A percentile compares a stretch with the other conserved stretches of the same genome.
These are phyloP conservation scores for Bombus cullumanus DNA, from an alignment of 1,140 invertebrate genomes.

Conservation along the genomic window DNA sequence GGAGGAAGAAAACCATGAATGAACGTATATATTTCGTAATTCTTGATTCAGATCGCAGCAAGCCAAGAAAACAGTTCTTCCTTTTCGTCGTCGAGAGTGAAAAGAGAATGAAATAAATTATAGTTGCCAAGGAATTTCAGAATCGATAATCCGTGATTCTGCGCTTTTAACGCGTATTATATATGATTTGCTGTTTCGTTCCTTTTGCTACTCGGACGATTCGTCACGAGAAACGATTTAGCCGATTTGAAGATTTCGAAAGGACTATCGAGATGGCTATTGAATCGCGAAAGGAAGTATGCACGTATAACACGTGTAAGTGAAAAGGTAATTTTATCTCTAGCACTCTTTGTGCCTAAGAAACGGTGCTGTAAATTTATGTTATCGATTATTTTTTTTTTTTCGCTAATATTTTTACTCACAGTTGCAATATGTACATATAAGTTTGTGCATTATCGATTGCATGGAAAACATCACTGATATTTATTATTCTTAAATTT, in stretches of 20 bases:
- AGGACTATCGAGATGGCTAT: not conserved
- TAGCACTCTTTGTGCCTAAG: not conserved
- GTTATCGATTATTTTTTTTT: not conserved
- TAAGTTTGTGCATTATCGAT: too few species aligned
- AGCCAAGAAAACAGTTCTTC: not conserved
- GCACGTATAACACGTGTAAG: not conserved
- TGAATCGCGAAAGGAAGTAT: not conserved
- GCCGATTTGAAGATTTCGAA: too few species aligned
- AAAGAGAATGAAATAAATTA: not conserved
- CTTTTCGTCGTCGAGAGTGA: not conserved
- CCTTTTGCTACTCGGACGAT: not conserved
- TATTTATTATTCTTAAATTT: too few species aligned
- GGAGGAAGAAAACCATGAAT: not conserved
- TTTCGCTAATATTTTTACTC: not conserved
- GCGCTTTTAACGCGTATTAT: not conserved
- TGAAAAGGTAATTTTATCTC: not conserved
- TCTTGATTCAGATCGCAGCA: not conserved
- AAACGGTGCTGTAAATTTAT: too few species aligned
- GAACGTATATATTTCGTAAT: not conserved
- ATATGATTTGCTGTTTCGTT: not conserved
- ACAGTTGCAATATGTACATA: not conserved
- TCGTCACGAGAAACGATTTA: not conserved
- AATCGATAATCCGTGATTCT: conserved; percentile 11
- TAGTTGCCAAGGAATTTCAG: not conserved
- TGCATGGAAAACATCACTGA: too few species aligned